Conservation (phyloP, 1,140 invertebrate species). For the Trichonephila clavipes region DNA sequence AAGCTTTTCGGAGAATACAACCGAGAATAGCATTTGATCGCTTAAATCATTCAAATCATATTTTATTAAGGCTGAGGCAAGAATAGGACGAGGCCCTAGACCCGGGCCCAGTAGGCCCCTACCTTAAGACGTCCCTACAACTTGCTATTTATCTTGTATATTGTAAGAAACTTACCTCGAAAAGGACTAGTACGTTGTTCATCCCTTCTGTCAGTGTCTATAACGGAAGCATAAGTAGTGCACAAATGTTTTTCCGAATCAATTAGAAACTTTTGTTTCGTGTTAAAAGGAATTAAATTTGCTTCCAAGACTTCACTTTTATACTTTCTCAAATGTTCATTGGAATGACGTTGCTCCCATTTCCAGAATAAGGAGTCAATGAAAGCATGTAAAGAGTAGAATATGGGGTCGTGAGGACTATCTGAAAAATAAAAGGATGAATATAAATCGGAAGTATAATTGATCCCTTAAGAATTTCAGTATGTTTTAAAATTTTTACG, state of each 20-base stretch:
- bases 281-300: conserved; percentile 68
- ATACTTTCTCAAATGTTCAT: not conserved
- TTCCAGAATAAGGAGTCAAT: conserved; percentile 74
- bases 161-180: not conserved
- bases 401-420: conserved; percentile 64
- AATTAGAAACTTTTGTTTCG: not conserved
- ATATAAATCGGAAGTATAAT: not conserved
- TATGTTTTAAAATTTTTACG: too few species aligned
- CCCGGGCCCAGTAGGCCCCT: too few species aligned
- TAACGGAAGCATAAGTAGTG: conserved; percentile 23
- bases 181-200: not conserved
- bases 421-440: conserved; percentile 19
- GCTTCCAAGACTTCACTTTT: conserved; percentile 25
- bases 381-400: conserved; percentile 63
- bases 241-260: conserved; percentile 62
- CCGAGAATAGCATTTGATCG: too few species aligned
- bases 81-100: too few species aligned
- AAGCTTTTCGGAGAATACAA: too few species aligned
- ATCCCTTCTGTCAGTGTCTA: not conserved
- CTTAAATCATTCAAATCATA: too few species aligned
- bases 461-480: not conserved
- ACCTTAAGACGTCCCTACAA: too few species aligned
- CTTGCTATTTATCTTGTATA: too few species aligned
- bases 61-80: too few species aligned
- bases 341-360: conserved; percentile 64